Evolutionary conservation across 2,113 vertebrate genomes (phyloP), one percentile per base, ranked within the genome.

Genomic region (Oreochromis aureus): DNA sequence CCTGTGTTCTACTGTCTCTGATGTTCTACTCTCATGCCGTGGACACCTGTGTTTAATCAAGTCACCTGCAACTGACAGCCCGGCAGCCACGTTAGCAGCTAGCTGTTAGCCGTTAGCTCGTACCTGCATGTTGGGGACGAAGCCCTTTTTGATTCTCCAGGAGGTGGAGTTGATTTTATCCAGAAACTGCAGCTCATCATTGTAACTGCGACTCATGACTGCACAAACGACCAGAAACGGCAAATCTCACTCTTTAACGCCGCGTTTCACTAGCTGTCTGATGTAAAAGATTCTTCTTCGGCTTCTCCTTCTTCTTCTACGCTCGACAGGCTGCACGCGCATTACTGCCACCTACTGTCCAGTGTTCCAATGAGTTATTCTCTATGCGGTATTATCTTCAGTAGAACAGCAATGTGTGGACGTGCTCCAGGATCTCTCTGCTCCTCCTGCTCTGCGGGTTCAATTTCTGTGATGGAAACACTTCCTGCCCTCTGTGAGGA

Each of bases 111-210:
- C 1, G 22, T 55, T 82, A 44, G 30, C 39, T 41, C 16, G 27
- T 51, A 99, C 98, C 93, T 98, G 97, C 98, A 99, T 99, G 88
- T 99, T 99, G 8, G 99, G 99, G 79, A 99, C 99, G 85, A 99
- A 99, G 27, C 98, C 98, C 81, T 98, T 98, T 85, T 97, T 98
- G 85, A 99, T 98, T 86, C 98, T 95, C 99, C 99, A 99, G 93
- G 97, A 98, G 92, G 97, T 98, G 10, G 97, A 97, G 84, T 84
- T 86, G 53, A 98, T 94, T 93, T 99, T 99, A 6, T 99, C 99
- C 97, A 99, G 84, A 89, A 94, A 99, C 93, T 98, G 98, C 69
- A 99, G 92, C 96, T 99, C 98, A 86, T 99, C 99, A n/a, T 99
- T 99, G 71, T 99, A 99, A 76, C 36, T 97, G 24, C 99, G 97